Evolutionary conservation across 2,888 invertebrate species (phyloP).

Genomic region (Cecidostiba fungosa): DNA sequence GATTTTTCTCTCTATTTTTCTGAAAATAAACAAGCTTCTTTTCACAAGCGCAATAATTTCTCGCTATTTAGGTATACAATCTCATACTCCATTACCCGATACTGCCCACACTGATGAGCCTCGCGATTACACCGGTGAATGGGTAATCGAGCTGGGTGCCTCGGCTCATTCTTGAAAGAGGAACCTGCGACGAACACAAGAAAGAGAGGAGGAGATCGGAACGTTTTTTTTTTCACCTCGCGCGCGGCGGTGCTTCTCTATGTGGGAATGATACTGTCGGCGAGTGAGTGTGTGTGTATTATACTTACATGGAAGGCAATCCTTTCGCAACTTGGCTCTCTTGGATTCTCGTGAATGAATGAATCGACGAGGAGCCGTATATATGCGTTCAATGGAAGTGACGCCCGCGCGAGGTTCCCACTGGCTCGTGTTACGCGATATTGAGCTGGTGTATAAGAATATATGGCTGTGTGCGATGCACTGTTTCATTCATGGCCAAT

Average conservation of each 20-base stretch:
- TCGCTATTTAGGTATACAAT: slow-evolving; percentile 51
- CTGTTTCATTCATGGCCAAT: slow-evolving; percentile 53
- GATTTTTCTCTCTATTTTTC: not conserved
- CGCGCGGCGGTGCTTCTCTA: slow-evolving; percentile 44
- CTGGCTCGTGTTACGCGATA: slow-evolving; percentile 77
- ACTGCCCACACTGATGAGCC: slow-evolving; percentile 52
- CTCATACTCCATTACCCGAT: slow-evolving; percentile 60
- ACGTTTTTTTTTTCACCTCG: slow-evolving; percentile 14
- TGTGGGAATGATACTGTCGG: slow-evolving; percentile 65
- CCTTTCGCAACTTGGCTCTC: slow-evolving; percentile 68
- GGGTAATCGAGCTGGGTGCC: slow-evolving; percentile 55
- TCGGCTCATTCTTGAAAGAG: slow-evolving; percentile 40
- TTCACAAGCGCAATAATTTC: slow-evolving; percentile 14
- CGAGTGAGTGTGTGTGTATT: slow-evolving; percentile 22
- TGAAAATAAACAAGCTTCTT: not conserved
- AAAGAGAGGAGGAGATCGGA: slow-evolving; percentile 24
- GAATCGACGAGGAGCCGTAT: slow-evolving; percentile 64
- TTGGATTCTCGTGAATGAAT: slow-evolving; percentile 63
- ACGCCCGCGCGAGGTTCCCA: slow-evolving; percentile 76
- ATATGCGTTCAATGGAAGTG: slow-evolving; percentile 71
- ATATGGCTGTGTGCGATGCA: not conserved
- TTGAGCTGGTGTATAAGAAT: slow-evolving; percentile 1
- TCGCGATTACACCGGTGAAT: slow-evolving; percentile 57
- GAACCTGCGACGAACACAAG: not conserved
- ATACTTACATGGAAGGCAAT: slow-evolving; percentile 68